Conservation (phyloP, 2,113 vertebrate genomes). For the Cololabis saira region DNA sequence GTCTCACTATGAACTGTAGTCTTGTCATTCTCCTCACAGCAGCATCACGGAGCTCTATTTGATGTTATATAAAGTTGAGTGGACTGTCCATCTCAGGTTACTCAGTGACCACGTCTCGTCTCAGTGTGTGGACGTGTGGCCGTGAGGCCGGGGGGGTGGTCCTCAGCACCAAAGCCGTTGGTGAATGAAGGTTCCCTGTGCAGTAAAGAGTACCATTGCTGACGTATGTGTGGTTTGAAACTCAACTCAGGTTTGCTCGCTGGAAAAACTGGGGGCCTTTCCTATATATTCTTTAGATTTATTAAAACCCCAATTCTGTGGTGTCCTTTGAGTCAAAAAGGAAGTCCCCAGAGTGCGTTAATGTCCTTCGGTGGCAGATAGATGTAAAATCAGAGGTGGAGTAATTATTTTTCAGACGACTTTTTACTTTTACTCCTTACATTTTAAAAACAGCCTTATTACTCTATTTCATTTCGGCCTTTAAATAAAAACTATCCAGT, state of each 20-base stretch:
- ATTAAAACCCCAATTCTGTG: slow-evolving; percentile 58
- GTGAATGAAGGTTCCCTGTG: slow-evolving; percentile 69
- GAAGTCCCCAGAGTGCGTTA: slow-evolving; percentile 4
- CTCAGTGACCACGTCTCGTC: slow-evolving; percentile 34
- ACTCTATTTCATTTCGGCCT: too few relatives aligned
- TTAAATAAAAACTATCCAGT: too few relatives aligned
- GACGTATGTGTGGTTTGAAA: slow-evolving; percentile 79
- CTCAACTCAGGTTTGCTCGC: slow-evolving; percentile 69
- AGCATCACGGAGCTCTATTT: slow-evolving; percentile 59
- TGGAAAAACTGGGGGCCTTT: slow-evolving; percentile 60
- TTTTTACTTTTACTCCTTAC: too few relatives aligned
- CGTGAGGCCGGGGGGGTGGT: slow-evolving; percentile 13
- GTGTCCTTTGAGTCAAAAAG: slow-evolving; percentile 28
- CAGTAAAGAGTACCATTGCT: slow-evolving; percentile 72
- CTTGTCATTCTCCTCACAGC: slow-evolving; percentile 45
- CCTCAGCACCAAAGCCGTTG: slow-evolving; percentile 48
- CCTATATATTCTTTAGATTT: slow-evolving; percentile 68
- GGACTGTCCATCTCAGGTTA: slow-evolving; percentile 71
- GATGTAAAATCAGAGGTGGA: too few relatives aligned
- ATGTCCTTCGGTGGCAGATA: too few relatives aligned
- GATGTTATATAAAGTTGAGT: slow-evolving; percentile 75
- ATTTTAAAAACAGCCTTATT: too few relatives aligned
- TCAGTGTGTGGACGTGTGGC: slow-evolving; percentile 32
- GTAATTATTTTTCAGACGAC: too few relatives aligned
- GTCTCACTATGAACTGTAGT: slow-evolving; percentile 34